phyloP scores from a whole-genome alignment of 35 echinoderm and acorn worm genomes.

The Patiria miniata region DNA sequence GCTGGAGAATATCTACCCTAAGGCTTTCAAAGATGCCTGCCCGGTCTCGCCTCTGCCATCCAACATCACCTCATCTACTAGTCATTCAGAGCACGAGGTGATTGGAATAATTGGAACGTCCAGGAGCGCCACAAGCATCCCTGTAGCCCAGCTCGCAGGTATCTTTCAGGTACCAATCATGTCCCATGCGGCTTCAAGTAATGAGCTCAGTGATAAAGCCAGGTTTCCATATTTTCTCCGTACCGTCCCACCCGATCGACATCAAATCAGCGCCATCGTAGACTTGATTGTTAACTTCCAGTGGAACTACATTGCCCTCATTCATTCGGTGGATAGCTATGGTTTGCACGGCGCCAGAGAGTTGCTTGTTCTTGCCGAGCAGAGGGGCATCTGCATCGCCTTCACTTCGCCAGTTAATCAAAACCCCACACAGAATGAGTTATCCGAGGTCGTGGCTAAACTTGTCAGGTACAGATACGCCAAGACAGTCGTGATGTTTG shows the following conservation, averaged over 20 bases:
- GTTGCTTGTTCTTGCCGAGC: not conserved
- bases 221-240: conserved; percentile 53
- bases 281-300: conserved; percentile 36
- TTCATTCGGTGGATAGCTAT: conserved; percentile 44
- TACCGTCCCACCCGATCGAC: conserved; percentile 35
- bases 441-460: conserved; percentile 14
- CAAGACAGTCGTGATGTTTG: conserved; percentile 30
- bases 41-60: not conserved
- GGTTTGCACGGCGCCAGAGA: conserved; percentile 21
- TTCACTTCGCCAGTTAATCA: not conserved
- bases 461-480: conserved; percentile 13
- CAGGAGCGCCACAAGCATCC: conserved; percentile 45
- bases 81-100: not conserved
- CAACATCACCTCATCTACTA: not conserved
- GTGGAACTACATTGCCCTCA: conserved; percentile 44
- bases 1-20: not conserved
- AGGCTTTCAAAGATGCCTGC: not conserved
- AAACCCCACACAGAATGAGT: not conserved
- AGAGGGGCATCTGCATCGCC: conserved; percentile 42
- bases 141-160: not conserved
- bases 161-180: conserved; percentile 34
- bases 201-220: conserved; percentile 45
- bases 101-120: conserved; percentile 45
- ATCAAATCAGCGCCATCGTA: conserved; percentile 32
- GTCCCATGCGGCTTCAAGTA: conserved; percentile 28